phyloP scores from a whole-genome alignment of 2,113 vertebrate genomes.

The Solea senegalensis region DNA sequence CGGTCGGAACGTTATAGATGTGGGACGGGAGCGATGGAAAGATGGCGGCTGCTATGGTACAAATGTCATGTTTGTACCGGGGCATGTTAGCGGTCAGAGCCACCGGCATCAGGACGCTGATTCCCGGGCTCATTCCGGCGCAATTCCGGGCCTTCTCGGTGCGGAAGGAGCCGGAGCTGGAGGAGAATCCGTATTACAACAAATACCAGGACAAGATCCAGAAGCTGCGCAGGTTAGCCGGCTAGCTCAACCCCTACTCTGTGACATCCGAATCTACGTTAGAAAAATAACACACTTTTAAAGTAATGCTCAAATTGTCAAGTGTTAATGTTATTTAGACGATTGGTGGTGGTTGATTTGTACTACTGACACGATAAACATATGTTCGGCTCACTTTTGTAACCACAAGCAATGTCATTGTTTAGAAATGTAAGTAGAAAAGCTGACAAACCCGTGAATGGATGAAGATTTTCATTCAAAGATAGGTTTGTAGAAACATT shows the following conservation, averaged over 20 bases:
- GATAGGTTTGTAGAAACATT: too few relatives aligned
- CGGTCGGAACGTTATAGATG: conserved; percentile 73
- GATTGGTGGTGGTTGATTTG: too few relatives aligned
- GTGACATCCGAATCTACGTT: neutral
- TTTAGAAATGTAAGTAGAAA: too few relatives aligned
- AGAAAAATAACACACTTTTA: too few relatives aligned
- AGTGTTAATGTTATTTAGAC: too few relatives aligned
- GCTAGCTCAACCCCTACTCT: too few relatives aligned
- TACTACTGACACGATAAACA: too few relatives aligned
- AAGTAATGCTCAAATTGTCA: too few relatives aligned
- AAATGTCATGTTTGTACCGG: conserved; percentile 84
- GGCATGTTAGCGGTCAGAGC: conserved; percentile 85
- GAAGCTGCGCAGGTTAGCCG: conserved; percentile 87
- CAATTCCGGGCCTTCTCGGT: conserved; percentile 85
- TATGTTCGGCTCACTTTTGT: too few relatives aligned
- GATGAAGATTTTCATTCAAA: too few relatives aligned
- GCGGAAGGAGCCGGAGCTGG: conserved; percentile 78
- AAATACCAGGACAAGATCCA: conserved; percentile 92
- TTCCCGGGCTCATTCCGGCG: conserved; percentile 83
- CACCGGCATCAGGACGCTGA: conserved; percentile 75
- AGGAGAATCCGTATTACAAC: conserved; percentile 88
- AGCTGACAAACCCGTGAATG: too few relatives aligned
- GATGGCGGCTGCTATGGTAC: conserved; percentile 83
- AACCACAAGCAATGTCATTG: too few relatives aligned
- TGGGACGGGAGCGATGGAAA: conserved; percentile 64